A percentile compares a stretch with the other conserved stretches of the same genome.
These are phyloP conservation scores for Trachelus stipa DNA, from an alignment of 2,888 invertebrate species.

Conservation along the genomic window DNA sequence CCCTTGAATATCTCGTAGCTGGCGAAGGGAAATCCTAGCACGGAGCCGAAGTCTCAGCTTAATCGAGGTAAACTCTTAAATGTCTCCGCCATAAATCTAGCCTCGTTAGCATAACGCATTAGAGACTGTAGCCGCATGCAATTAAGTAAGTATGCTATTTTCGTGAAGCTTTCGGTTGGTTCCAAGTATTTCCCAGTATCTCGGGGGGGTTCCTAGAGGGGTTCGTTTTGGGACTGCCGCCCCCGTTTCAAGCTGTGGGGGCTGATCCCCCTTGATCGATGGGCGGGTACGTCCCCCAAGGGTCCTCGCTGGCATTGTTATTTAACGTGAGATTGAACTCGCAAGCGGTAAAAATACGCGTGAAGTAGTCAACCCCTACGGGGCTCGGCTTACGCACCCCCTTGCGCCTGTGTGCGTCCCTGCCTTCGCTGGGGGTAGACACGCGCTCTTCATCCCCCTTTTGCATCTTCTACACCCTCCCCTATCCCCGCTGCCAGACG, in stretches of 20 bases:
- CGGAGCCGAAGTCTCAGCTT: constrained; percentile 14
- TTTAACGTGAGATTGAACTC: constrained; percentile 43
- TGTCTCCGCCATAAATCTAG: constrained; percentile 44
- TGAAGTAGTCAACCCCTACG: constrained; percentile 1
- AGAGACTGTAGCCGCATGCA: constrained; percentile 51
- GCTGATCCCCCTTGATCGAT: constrained; percentile 53
- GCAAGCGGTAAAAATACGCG: constrained; percentile 18
- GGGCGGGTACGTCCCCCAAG: constrained; percentile 38
- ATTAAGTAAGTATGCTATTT: constrained; percentile 55
- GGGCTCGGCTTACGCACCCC: neutral
- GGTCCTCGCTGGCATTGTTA: constrained; percentile 37
- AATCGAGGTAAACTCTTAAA: constrained; percentile 33
- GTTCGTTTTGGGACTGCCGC: constrained; percentile 24
- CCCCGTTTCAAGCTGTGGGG: constrained; percentile 19
- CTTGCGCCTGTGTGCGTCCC: neutral
- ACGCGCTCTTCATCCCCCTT: neutral
- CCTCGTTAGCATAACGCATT: constrained; percentile 59
- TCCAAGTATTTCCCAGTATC: neutral
- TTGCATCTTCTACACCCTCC: neutral
- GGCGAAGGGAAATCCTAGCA: neutral
- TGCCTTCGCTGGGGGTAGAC: neutral
- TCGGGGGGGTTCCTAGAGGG: neutral
- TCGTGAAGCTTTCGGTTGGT: constrained; percentile 20
- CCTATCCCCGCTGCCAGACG: neutral
- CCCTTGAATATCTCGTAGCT: neutral